phyloP scores from a whole-genome alignment of 2,113 vertebrate species.

The Gracilinanus agilis region DNA sequence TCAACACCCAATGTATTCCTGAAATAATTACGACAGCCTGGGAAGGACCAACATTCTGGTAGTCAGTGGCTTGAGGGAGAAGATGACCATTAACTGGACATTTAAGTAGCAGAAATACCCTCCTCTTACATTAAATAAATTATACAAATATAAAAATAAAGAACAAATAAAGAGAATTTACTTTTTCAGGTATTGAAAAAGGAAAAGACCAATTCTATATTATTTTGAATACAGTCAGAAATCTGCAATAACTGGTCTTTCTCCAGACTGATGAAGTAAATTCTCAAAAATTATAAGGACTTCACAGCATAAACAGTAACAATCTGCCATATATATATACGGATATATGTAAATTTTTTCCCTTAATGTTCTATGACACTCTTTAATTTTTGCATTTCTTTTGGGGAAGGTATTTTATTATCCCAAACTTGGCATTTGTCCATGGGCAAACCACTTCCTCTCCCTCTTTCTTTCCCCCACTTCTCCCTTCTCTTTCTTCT shows the following conservation, averaged over 20 bases:
- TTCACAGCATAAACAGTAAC: background rate
- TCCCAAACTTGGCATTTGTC: background rate
- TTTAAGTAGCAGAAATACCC: constrained; percentile 38
- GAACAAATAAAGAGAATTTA: constrained; percentile 64
- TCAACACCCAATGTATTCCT: constrained; percentile 47
- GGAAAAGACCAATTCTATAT: constrained; percentile 45
- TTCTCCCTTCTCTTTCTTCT: too few species aligned
- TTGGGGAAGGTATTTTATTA: background rate
- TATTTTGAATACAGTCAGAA: background rate
- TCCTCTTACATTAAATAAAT: constrained; percentile 12
- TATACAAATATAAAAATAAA: constrained; percentile 71
- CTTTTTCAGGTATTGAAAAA: constrained; percentile 45
- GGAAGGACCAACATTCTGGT: constrained; percentile 24
- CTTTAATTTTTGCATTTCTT: background rate
- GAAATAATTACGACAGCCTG: constrained; percentile 35
- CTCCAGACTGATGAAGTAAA: background rate
- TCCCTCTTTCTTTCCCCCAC: background rate
- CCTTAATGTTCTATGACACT: background rate
- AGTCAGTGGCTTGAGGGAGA: constrained; percentile 21
- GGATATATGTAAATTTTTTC: too few species aligned
- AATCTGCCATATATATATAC: background rate
- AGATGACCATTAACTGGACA: constrained; percentile 15
- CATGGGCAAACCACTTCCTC: background rate
- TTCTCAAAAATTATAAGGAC: too few species aligned
- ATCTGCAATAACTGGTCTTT: background rate